phyloP scores from a whole-genome alignment of 2,888 invertebrate species.

The Tetheella fluctuosa region DNA sequence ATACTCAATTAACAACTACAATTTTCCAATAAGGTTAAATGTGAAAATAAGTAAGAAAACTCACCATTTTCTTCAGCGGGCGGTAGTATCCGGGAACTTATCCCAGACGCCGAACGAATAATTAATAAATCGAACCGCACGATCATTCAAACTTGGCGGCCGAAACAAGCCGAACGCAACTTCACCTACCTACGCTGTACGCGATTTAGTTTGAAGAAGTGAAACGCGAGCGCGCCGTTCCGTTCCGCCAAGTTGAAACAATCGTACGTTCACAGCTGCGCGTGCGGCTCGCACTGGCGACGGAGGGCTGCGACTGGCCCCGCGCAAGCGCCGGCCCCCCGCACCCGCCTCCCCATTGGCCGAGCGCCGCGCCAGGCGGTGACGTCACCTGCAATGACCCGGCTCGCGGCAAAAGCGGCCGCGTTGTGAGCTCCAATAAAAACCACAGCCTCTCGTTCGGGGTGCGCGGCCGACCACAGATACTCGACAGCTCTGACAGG shows the following conservation, averaged over 20 bases:
- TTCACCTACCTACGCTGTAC: conserved; percentile 20
- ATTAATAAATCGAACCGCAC: conserved; percentile 46
- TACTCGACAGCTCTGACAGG: conserved; percentile 1
- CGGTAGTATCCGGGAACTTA: conserved; percentile 42
- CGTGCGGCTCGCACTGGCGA: conserved; percentile 65
- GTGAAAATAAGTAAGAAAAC: conserved; percentile 33
- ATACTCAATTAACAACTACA: not conserved
- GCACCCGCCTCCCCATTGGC: conserved; percentile 42
- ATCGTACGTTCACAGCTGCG: conserved; percentile 53
- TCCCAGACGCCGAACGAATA: conserved; percentile 29
- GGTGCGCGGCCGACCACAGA: conserved; percentile 1
- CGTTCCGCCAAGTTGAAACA: conserved; percentile 68
- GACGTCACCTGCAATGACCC: conserved; percentile 67
- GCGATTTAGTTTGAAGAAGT: conserved; percentile 19
- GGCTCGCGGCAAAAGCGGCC: conserved; percentile 27
- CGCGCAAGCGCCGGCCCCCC: conserved; percentile 53
- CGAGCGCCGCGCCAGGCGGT: conserved; percentile 37
- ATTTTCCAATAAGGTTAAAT: not conserved
- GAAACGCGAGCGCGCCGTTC: conserved; percentile 33
- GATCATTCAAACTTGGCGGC: conserved; percentile 53
- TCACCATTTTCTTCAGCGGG: conserved; percentile 48
- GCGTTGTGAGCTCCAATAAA: conserved; percentile 14
- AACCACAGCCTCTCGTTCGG: conserved; percentile 4
- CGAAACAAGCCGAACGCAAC: conserved; percentile 17
- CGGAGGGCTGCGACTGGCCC: conserved; percentile 65